Base-by-base conservation (phyloP, 1,140 invertebrate species). In the Drosophila truncata region DNA sequence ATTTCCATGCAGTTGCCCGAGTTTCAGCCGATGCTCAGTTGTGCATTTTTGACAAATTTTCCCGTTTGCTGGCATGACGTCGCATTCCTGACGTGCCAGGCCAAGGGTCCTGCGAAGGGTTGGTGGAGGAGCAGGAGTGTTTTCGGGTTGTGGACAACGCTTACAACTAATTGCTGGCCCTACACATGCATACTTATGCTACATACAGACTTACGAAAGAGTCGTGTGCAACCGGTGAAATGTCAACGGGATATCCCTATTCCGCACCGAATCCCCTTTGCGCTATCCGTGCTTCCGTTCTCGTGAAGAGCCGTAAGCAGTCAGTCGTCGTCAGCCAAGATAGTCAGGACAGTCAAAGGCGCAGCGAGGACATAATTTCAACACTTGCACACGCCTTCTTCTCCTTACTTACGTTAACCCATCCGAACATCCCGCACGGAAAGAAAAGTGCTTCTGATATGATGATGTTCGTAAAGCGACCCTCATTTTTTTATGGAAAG, bases 41-140 rank as follows among this genome's bases (percentile, higher is more conserved):
- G 52, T 71, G 76, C 78, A 82, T 85, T 86, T 85, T 87, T 84
- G 84, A 74, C 84, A 87, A 88, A 87, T 84, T 87, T 78, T 78
- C 47, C 63, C 74, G 29, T 87, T 83, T 71, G 52, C 83, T 46
- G 85, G 76, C 72, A 80, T 78, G 72, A 64, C 79, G 67, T 61
- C 72, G 61, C 67, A 87, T 87, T 87, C 80, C 84, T 52, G 33
- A 64, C 75, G 63, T 67, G 82, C 54, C 65, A 41, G 46, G 47
- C 20, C 42, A 39, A 16, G 14, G 46, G 35, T 3, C 33, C n/a
- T 41, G 33, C 14, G 13, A 18, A n/a, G n/a, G 20, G 50, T n/a
- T 3, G 9, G 50, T 33, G 39, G 18, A 16, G 16, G 1, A 46
- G 4, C 33, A 18, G 18, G 18, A 39, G 27, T 67, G 71, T 50